A percentile compares a stretch with the other conserved stretches of the same genome.
Evolutionary conservation across 2,113 vertebrate genomes (phyloP).

Genomic region (Nyctereutes procyonoides): DNA sequence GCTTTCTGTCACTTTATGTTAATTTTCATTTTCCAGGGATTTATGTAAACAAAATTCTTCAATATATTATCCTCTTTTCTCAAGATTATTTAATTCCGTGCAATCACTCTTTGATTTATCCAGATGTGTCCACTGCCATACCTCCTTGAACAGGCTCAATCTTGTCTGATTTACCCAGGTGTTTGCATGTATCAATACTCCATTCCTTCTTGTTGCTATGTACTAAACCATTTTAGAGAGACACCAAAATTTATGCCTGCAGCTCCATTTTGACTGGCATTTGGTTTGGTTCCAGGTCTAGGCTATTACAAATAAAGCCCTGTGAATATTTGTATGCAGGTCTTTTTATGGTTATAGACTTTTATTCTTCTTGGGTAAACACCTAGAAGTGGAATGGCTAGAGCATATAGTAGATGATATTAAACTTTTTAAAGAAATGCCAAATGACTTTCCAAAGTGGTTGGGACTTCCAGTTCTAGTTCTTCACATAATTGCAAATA

Average conservation of each 20-base stretch:
- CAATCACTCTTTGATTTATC: neutral
- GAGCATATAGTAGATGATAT: neutral
- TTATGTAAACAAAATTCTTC: neutral
- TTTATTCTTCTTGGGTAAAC: slow-evolving; percentile 6
- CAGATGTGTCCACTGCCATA: neutral
- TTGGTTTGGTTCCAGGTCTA: neutral
- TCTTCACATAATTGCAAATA: neutral
- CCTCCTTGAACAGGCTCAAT: neutral
- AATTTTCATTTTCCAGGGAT: neutral
- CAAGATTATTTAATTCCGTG: neutral
- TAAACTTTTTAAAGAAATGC: neutral
- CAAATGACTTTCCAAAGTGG: neutral
- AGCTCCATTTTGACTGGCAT: neutral
- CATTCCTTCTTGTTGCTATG: neutral
- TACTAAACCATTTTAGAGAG: neutral
- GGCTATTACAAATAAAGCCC: neutral
- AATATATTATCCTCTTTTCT: neutral
- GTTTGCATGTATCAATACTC: neutral
- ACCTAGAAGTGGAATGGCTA: neutral
- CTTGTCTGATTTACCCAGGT: neutral
- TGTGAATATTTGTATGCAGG: neutral
- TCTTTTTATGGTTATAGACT: neutral
- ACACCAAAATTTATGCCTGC: neutral
- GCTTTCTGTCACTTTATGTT: neutral
- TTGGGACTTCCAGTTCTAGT: neutral